phyloP scores from a whole-genome alignment of 2,797 vertebrate genomes.

The Spinibarbus caldwelli region DNA sequence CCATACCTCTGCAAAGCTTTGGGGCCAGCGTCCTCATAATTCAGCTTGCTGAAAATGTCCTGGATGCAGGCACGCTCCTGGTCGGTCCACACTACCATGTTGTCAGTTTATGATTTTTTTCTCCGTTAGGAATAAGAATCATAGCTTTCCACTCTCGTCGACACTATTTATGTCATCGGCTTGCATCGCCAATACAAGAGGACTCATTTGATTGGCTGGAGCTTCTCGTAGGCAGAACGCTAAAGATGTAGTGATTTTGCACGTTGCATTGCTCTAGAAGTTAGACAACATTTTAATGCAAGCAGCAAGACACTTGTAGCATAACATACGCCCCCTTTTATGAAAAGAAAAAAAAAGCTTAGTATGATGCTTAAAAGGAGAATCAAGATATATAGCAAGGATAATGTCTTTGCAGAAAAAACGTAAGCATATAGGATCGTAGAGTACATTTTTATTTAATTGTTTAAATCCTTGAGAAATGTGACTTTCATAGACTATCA shows the following conservation, averaged over 20 bases:
- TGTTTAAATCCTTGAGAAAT: neutral
- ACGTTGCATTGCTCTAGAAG: neutral
- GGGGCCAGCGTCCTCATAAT: constrained; percentile 71
- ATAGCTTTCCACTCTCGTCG: neutral
- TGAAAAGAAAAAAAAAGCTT: neutral
- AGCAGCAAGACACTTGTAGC: neutral
- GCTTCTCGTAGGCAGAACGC: neutral
- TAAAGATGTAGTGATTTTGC: neutral
- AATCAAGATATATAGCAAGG: neutral
- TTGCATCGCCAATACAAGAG: constrained; percentile 35
- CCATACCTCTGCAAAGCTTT: constrained; percentile 72
- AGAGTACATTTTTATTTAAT: neutral
- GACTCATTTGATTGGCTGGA: constrained; percentile 40
- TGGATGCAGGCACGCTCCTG: constrained; percentile 71
- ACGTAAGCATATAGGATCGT: neutral
- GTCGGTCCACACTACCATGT: constrained; percentile 78
- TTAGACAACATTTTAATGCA: neutral
- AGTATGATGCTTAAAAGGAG: neutral
- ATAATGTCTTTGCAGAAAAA: neutral
- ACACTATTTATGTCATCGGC: constrained; percentile 59
- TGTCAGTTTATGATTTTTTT: constrained; percentile 47
- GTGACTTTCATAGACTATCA: neutral
- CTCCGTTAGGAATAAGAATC: constrained; percentile 50
- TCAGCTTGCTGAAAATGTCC: constrained; percentile 67
- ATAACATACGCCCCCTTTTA: neutral